A percentile compares a stretch with the other conserved stretches of the same genome.
Conservation (phyloP, 1,140 invertebrate species). For the Pectinophora gossypiella region DNA sequence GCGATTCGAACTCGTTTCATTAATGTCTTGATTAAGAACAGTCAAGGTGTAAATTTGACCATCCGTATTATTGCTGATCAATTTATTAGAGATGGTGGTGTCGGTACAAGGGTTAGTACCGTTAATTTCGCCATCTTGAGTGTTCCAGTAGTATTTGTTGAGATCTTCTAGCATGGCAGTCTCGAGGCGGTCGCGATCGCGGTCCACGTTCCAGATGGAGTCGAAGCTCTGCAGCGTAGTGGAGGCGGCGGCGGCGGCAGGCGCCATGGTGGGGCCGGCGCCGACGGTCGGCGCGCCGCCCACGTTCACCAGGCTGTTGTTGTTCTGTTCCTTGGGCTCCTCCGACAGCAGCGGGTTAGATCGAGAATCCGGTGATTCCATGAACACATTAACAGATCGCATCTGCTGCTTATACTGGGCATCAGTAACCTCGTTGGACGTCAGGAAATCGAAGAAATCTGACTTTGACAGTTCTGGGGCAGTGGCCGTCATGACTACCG, state of each 20-base stretch:
- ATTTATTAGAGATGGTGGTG: constrained; percentile 68
- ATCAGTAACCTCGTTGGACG: constrained; percentile 82
- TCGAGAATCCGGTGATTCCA: constrained; percentile 72
- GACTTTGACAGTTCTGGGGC: constrained; percentile 85
- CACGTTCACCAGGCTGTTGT: constrained; percentile 78
- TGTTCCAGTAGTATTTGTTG: constrained; percentile 86
- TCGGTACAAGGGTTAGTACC: constrained; percentile 67
- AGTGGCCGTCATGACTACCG: constrained; percentile 87
- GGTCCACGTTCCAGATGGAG: constrained; percentile 83
- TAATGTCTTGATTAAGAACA: constrained; percentile 79
- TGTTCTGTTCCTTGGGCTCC: constrained; percentile 80
- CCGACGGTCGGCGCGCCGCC: constrained; percentile 52
- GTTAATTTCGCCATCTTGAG: constrained; percentile 76
- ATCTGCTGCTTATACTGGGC: constrained; percentile 79
- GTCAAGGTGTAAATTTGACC: constrained; percentile 82
- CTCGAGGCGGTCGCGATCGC: constrained; percentile 82
- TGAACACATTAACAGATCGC: constrained; percentile 78
- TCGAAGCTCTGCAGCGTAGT: constrained; percentile 75
- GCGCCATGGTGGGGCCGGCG: constrained; percentile 50
- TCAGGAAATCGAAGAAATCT: constrained; percentile 91
- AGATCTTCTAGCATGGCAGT: constrained; percentile 85
- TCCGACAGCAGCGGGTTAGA: constrained; percentile 73
- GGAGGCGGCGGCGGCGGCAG: constrained; percentile 59
- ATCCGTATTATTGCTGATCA: constrained; percentile 72
- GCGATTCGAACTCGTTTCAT: constrained; percentile 72